These are phyloP conservation scores for Leptocoma aspasia DNA, from an alignment of 2,113 vertebrate genomes.

Conservation along the genomic window DNA sequence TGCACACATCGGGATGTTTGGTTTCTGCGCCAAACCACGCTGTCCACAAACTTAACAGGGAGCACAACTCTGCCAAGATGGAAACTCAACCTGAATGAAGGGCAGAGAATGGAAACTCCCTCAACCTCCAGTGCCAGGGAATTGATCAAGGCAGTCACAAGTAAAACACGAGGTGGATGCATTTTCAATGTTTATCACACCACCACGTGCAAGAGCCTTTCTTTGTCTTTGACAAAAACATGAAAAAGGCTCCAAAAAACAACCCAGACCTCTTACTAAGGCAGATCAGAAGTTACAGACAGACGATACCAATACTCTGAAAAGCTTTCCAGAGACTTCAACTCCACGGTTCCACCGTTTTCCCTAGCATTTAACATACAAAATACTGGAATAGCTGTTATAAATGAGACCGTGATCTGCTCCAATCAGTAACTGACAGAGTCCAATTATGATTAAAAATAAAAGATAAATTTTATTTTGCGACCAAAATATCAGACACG, in stretches of 20 bases:
- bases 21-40: accelerated
- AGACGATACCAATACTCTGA: accelerated
- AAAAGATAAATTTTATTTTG: too few species aligned
- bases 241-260: accelerated
- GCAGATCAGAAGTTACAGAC: neutral
- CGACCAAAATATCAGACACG: too few species aligned
- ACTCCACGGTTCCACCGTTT: neutral
- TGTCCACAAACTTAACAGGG: too few species aligned
- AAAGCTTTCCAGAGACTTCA: neutral
- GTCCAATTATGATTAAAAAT: too few species aligned
- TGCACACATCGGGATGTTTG: too few species aligned
- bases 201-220: too few species aligned
- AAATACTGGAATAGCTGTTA: accelerated
- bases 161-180: accelerated
- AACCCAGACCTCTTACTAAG: accelerated
- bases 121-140: too few species aligned
- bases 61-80: too few species aligned
- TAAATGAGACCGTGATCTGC: too few species aligned
- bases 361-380: accelerated
- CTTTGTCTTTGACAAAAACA: neutral
- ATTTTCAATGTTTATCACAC: neutral
- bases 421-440: too few species aligned
- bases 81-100: accelerated
- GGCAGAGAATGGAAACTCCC: too few species aligned
- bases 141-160: neutral